Evolutionary conservation across 2,113 vertebrate genomes (phyloP).

Genomic region (Sinocyclocheilus anshuiensis): DNA sequence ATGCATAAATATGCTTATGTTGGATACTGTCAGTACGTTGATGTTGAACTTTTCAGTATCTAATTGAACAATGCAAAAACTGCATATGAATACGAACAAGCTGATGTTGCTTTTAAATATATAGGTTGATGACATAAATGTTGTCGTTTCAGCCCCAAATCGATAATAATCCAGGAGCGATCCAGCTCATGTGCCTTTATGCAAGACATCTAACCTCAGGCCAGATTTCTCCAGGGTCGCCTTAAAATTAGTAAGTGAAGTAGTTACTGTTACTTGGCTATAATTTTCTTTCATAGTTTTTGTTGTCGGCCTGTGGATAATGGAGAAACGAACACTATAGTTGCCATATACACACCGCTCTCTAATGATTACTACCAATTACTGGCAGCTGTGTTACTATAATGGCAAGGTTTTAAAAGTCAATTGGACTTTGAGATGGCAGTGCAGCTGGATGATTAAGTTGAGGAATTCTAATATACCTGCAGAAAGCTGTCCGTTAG

Average conservation of each 20-base stretch:
- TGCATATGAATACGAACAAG: no score
- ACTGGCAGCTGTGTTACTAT: neutral
- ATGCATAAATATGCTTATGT: no score
- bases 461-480: neutral
- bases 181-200: neutral
- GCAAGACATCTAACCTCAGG: neutral
- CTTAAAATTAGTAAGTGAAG: neutral
- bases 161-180: neutral
- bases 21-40: no score
- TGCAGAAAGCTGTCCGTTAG: neutral
- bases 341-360: neutral
- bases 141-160: neutral
- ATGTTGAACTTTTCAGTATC: no score
- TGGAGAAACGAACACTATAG: neutral
- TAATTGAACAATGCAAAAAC: no score
- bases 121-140: neutral
- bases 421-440: constrained; percentile 9
- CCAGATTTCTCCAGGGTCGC: neutral
- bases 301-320: neutral
- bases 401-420: constrained; percentile 7
- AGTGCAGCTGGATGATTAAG: neutral
- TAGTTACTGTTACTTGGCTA: neutral
- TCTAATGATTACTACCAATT: constrained; percentile 10
- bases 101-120: no score
- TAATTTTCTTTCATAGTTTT: neutral